A percentile compares a stretch with the other conserved stretches of the same genome.
Conservation (phyloP, 35 echinoderm and acorn worm genomes). For the Acanthaster planci region DNA sequence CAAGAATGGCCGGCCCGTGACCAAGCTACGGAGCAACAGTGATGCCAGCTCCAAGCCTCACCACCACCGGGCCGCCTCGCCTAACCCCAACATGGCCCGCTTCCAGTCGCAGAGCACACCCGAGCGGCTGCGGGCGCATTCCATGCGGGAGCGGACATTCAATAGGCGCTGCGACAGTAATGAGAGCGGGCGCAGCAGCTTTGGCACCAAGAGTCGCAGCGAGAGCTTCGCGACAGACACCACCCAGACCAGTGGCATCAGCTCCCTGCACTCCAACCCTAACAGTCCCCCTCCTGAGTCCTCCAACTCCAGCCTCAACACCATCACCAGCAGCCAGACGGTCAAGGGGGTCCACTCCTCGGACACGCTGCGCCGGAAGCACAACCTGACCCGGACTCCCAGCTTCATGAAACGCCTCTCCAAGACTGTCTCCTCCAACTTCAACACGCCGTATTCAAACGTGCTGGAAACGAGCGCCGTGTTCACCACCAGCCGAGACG, state of each 20-base stretch:
- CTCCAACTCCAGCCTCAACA: slow-evolving; percentile 84
- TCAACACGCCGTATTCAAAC: slow-evolving; percentile 59
- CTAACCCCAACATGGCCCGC: slow-evolving; percentile 36
- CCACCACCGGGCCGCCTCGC: slow-evolving; percentile 26
- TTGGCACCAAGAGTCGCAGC: slow-evolving; percentile 91
- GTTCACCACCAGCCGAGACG: slow-evolving; percentile 80
- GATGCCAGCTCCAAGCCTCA: slow-evolving; percentile 70
- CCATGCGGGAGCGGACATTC: slow-evolving; percentile 65
- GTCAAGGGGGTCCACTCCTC: slow-evolving; percentile 93
- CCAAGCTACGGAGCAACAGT: slow-evolving; percentile 88
- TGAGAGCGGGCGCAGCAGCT: slow-evolving; percentile 89
- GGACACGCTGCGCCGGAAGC: slow-evolving; percentile 73
- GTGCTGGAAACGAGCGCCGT: slow-evolving; percentile 77
- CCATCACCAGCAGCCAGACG: slow-evolving; percentile 82
- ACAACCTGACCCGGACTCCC: slow-evolving; percentile 88
- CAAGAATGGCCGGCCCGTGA: slow-evolving; percentile 37
- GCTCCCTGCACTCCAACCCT: slow-evolving; percentile 87
- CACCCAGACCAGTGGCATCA: slow-evolving; percentile 81
- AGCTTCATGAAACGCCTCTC: slow-evolving; percentile 79
- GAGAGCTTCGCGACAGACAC: slow-evolving; percentile 96
- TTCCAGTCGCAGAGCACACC: slow-evolving; percentile 53
- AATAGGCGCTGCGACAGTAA: slow-evolving; percentile 88
- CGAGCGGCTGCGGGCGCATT: slow-evolving; percentile 22
- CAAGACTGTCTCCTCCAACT: slow-evolving; percentile 71
- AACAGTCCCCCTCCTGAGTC: slow-evolving; percentile 84